A percentile compares a stretch with the other conserved stretches of the same genome.
These are phyloP conservation scores for Galaxias olidus DNA, from an alignment of 2,797 vertebrate species.

Conservation along the genomic window DNA sequence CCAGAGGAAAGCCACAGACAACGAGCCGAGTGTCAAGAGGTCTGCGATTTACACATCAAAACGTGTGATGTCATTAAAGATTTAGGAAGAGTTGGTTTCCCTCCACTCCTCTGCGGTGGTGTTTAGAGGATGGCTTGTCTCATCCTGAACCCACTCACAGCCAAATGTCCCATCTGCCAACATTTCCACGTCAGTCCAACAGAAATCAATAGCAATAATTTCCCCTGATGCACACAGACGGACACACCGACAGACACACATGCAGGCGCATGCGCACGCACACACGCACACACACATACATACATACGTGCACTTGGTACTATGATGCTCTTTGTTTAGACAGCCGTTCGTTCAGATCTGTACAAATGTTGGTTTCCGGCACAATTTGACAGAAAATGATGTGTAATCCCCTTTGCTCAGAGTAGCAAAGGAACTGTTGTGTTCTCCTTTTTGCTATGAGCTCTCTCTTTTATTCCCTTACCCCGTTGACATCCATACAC, in stretches of 20 bases:
- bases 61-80: no score
- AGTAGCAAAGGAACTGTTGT: conserved; percentile 36
- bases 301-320: conserved; percentile 30
- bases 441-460: conserved; percentile 42
- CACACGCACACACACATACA: conserved; percentile 22
- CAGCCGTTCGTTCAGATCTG: conserved; percentile 52
- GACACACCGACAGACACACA: conserved; percentile 48
- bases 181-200: conserved; percentile 93
- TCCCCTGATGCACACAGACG: conserved; percentile 66
- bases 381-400: conserved; percentile 36
- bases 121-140: conserved; percentile 67
- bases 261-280: conserved; percentile 29
- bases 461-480: conserved; percentile 56
- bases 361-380: conserved; percentile 30
- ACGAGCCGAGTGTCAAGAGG: no score
- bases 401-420: conserved; percentile 24
- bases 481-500: conserved; percentile 22
- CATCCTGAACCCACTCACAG: conserved; percentile 85
- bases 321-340: conserved; percentile 64
- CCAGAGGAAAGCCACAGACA: no score
- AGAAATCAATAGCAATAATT: conserved; percentile 99
- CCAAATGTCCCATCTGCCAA: conserved; percentile 97
- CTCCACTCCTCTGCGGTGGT: conserved; percentile 43
- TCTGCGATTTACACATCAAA: no score
- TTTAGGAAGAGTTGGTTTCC: conserved; percentile 9